Evolutionary conservation across 2,113 vertebrate genomes (phyloP), one percentile per base, ranked within the genome.

Genomic region (Planiliza haematocheilus): DNA sequence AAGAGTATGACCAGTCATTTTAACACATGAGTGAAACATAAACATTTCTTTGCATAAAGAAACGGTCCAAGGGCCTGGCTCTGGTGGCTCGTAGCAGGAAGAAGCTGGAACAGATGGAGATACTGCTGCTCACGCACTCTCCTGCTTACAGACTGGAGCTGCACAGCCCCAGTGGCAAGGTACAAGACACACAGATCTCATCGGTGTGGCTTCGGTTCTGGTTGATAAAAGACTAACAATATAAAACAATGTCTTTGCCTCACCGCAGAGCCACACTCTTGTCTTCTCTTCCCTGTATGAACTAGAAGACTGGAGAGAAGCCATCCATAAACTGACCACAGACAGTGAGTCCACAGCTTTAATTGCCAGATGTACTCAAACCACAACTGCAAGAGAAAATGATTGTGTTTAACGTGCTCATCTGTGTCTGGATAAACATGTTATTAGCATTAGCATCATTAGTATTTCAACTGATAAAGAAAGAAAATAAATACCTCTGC

Each of bases 21-120:
- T 4, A 46, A 57, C n/a, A 13, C 4, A 51, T 1, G 8, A 11
- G 16, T 66, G 17, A 4, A 56, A 57, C n/a, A 1, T 34, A 14
- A 49, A 39, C n/a, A n/a, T 87, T 16, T 76, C 12, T 83, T 18
- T 74, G 49, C 70, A 9, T 63, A 18, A 53, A 93, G 91, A 91
- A 76, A 69, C 82, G 85, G 9, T 34, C 68, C 50, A 91, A 51
- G 56, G 30, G 20, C 21, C 0, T 45, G 14, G 0, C 14, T 8
- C 12, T 52, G 3, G 46, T 67, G 14, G 67, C 84, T 82, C 90
- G 91, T 0, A 84, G 37, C 81, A 85, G 55, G 77, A 92, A 82
- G 85, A 94, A 94, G 68, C 67, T 93, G 53, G 91, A 93, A 81
- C 88, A 93, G 20, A 79, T 88, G 79, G 93, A 94, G 83, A n/a